Evolutionary conservation across 2,888 invertebrate species (phyloP).

Genomic region (Cybosia mesomella): DNA sequence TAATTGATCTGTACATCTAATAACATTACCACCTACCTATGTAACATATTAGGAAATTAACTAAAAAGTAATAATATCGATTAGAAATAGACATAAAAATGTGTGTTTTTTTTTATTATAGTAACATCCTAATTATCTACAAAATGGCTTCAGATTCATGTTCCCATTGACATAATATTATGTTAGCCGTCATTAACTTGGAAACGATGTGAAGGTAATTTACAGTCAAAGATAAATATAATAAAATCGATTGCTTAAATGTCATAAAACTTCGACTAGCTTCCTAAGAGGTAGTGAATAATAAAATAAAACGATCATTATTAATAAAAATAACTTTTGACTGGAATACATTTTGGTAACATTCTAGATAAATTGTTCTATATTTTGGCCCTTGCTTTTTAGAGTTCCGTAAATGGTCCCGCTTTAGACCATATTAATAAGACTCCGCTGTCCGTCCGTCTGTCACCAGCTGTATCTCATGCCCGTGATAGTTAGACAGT

Average conservation of each 20-base stretch:
- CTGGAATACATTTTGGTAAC: not conserved
- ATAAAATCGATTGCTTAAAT: not conserved
- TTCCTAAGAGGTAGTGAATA: not conserved
- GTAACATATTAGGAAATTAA: not conserved
- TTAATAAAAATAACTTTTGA: not conserved
- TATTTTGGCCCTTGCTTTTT: no score
- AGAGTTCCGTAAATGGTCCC: no score
- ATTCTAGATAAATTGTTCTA: no score
- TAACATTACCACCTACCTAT: not conserved
- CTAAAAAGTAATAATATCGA: constrained; percentile 1
- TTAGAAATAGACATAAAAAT: not conserved
- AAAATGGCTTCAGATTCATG: not conserved
- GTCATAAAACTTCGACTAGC: not conserved
- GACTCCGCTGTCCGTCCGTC: no score
- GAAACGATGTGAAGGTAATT: not conserved
- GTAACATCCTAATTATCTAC: not conserved
- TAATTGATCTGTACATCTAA: not conserved
- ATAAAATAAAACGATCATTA: not conserved
- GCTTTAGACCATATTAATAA: no score
- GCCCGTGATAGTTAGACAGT: no score
- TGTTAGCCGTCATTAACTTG: not conserved
- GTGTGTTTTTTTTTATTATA: not conserved
- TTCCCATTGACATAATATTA: not conserved
- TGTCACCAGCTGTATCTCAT: no score
- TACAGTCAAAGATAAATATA: not conserved